phyloP scores from a whole-genome alignment of 2,888 invertebrate genomes.

The Folsomia manolachei region DNA sequence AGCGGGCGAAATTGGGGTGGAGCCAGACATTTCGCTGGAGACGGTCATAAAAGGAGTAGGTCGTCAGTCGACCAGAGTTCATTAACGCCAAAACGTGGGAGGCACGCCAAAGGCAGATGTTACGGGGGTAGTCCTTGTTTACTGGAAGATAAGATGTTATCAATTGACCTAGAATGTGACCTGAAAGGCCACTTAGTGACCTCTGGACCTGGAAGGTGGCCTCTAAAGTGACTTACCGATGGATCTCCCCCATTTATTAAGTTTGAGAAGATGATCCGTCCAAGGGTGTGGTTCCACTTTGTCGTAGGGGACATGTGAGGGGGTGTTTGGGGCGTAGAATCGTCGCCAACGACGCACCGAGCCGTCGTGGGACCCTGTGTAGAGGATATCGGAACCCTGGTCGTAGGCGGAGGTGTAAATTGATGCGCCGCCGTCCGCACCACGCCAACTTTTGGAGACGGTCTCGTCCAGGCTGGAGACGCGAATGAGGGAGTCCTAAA shows the following conservation, averaged over 20 bases:
- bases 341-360: slow-evolving; percentile 31
- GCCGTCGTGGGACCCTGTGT: slow-evolving; percentile 38
- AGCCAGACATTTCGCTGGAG: background rate
- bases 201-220: too few relatives aligned
- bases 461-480: slow-evolving; percentile 29
- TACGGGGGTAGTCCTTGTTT: slow-evolving; percentile 32
- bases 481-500: slow-evolving; percentile 34
- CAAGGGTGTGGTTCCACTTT: background rate
- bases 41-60: background rate
- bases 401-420: slow-evolving; percentile 38
- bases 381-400: slow-evolving; percentile 28
- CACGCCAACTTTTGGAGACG: slow-evolving; percentile 33
- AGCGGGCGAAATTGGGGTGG: slow-evolving; percentile 13
- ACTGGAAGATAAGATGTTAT: too few relatives aligned
- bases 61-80: slow-evolving; percentile 29
- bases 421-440: slow-evolving; percentile 33
- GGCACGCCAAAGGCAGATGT: slow-evolving; percentile 17
- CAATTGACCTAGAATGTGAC: too few relatives aligned
- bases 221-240: background rate
- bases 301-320: slow-evolving; percentile 23
- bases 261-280: background rate
- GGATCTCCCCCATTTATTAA: background rate
- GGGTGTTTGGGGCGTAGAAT: slow-evolving; percentile 25
- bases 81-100: slow-evolving; percentile 29
- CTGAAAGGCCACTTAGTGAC: too few relatives aligned